phyloP scores from a whole-genome alignment of 2,797 vertebrate genomes.

The Lutjanus campechanus region DNA sequence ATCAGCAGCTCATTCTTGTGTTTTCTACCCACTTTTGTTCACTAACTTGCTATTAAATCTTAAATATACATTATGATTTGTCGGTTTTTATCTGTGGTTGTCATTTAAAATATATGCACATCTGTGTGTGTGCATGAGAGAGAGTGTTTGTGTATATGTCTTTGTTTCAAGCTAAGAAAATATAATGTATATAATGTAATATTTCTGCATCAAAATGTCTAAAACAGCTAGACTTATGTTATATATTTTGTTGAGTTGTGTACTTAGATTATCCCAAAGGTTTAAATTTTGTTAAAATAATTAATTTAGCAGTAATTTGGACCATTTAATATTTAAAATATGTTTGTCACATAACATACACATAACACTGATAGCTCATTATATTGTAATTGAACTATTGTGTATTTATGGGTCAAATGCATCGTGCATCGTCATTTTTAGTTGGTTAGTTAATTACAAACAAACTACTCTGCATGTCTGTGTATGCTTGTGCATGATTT shows the following conservation, averaged over 20 bases:
- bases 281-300: no score
- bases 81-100: not conserved
- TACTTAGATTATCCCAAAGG: no score
- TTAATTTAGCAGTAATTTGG: no score
- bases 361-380: no score
- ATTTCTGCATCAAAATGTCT: no score
- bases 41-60: not conserved
- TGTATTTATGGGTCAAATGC: not conserved
- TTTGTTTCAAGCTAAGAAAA: not conserved
- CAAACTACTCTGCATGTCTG: not conserved
- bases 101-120: not conserved
- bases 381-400: not conserved
- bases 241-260: no score
- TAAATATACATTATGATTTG: not conserved
- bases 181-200: no score
- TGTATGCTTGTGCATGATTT: slow-evolving; percentile 21
- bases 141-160: not conserved
- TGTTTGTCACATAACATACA: no score
- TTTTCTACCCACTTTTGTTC: not conserved
- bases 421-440: no score
- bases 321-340: no score
- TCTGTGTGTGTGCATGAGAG: not conserved
- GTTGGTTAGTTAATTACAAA: not conserved
- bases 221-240: no score
- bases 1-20: not conserved